These are phyloP conservation scores for Oxyruncus cristatus DNA, from an alignment of 2,113 vertebrate species.

Conservation along the genomic window DNA sequence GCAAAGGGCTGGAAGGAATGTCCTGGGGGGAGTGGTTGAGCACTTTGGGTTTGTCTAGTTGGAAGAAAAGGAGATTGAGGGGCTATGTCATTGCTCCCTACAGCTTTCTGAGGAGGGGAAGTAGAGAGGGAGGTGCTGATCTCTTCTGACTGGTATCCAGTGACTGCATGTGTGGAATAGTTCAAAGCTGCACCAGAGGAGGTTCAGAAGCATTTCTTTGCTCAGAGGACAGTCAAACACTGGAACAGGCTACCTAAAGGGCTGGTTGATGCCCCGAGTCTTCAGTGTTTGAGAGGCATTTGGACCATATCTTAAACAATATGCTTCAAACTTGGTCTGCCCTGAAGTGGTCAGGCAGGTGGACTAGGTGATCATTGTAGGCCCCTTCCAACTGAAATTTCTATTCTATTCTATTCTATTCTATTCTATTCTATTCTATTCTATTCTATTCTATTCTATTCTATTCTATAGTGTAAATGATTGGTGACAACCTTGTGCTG, in stretches of 20 bases:
- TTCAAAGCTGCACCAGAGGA: background rate
- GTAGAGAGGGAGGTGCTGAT: background rate
- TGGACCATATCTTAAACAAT: background rate
- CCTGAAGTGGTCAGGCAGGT: background rate
- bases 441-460: background rate
- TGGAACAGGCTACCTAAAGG: background rate
- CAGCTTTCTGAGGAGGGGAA: background rate
- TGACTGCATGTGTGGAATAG: rapidly evolving
- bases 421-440: no score
- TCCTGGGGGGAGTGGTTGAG: rapidly evolving
- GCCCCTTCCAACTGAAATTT: background rate
- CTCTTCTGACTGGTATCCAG: background rate
- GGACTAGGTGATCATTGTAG: background rate
- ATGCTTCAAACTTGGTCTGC: background rate
- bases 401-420: background rate
- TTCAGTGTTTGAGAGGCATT: background rate
- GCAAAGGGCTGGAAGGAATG: background rate
- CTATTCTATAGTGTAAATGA: background rate
- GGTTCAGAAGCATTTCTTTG: background rate
- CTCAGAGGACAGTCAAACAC: rapidly evolving
- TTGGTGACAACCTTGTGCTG: background rate
- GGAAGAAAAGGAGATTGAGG: background rate
- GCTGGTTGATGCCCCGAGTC: rapidly evolving
- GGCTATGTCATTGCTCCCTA: rapidly evolving
- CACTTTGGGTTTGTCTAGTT: background rate